These are phyloP conservation scores for Palythoa grandis DNA, from an alignment of 92 coral and sea anemone genomes.

Conservation along the genomic window DNA sequence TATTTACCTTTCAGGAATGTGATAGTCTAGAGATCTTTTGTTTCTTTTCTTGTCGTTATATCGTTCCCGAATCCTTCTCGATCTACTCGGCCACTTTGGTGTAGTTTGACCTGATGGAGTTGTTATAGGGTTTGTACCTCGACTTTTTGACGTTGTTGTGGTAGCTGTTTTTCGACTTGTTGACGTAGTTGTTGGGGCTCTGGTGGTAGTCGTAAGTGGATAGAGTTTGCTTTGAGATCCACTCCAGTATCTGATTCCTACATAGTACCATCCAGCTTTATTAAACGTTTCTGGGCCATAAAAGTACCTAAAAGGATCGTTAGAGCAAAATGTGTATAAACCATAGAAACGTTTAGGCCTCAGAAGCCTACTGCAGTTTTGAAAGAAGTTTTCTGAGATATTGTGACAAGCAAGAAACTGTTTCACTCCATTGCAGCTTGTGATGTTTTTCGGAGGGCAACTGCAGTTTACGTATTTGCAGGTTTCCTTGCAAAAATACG, in stretches of 20 bases:
- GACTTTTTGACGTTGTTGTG: neutral
- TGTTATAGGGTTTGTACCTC: neutral
- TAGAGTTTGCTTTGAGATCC: slow-evolving; percentile 12
- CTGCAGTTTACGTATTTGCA: neutral
- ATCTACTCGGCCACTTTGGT: neutral
- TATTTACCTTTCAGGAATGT: neutral
- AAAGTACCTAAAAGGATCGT: slow-evolving; percentile 25
- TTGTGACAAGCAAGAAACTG: slow-evolving; percentile 4
- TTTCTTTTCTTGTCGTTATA: neutral
- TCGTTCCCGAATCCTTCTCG: neutral
- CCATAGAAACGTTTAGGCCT: slow-evolving; percentile 36
- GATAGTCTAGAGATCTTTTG: slow-evolving; percentile 16
- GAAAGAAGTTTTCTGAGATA: neutral
- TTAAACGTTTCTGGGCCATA: slow-evolving; percentile 31
- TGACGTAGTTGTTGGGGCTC: slow-evolving; percentile 22
- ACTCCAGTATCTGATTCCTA: slow-evolving; percentile 36
- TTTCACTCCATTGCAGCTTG: slow-evolving; percentile 1
- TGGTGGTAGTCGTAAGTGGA: slow-evolving; percentile 28
- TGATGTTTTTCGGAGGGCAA: neutral
- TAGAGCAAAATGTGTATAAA: slow-evolving; percentile 6
- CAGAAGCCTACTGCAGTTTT: neutral
- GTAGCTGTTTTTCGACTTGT: neutral
- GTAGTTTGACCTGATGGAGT: neutral
- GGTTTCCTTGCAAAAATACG: neutral
- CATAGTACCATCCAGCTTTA: slow-evolving; percentile 32